Base-by-base conservation (phyloP, 2,888 invertebrate genomes). In the Campaea margaritaria region DNA sequence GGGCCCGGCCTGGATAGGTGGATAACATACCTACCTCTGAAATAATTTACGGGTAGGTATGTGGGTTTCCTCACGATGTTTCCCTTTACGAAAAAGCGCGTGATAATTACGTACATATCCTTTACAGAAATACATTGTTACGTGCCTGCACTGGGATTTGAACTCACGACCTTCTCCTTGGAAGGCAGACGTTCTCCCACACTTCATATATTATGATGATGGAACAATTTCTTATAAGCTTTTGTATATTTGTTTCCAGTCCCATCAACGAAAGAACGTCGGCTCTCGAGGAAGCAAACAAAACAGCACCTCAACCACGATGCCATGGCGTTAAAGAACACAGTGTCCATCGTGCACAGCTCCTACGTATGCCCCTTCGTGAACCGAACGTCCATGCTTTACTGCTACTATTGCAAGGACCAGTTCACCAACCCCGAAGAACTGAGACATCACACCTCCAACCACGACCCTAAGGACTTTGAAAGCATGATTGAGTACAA, bases 381-480 rank as follows among this genome's bases (percentile, higher is more conserved):
- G 21, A 89, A 86, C 36, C 67, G 88, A 21, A 86, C 89, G 27
- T 89, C 88, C 53, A 87, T 87, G 49, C 91, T 90, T 56, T 91
- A 91, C 38, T 92, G 91, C 49, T 88, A 82, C 16, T 92, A 91
- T 38, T 92, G 91, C 61, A 76, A 84, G 14, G 89, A 89, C 12
- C 89, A 90, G 12, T 91, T 89, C 69, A 88, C 87, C 0, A 87
- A 89, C 38, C 89, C 91, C 0, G 76, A 66, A 0, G 91, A 91
- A 56, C 55, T 92, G 0, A 66, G 91, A 9, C 85, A 85, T 1
- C 91, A 91, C 51, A 91, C 91, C 0, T 42, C 83, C 0, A 73
- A 81, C 0, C 91, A 91, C 64, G 75, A 88, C n/a, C 90, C 91
- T 0, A 75, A 74, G 9, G 54, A 77, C 2, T 88, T 89, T 62